Evolutionary conservation across 2,113 vertebrate genomes (phyloP).

Genomic region (Urocitellus parryii): DNA sequence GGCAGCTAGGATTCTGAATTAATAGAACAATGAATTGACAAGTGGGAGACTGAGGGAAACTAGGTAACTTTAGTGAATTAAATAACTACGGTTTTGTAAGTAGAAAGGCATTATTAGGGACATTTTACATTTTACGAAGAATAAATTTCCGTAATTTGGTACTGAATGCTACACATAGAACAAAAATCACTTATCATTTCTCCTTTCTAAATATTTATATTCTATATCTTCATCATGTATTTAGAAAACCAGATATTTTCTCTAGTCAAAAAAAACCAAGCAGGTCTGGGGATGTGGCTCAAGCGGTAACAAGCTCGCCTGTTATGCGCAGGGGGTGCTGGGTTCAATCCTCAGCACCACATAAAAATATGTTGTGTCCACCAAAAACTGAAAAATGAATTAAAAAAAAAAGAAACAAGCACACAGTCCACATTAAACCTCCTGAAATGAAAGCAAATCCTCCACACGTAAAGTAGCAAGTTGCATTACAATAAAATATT

Average conservation of each 20-base stretch:
- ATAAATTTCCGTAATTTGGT: constrained; percentile 44
- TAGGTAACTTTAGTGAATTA: not conserved
- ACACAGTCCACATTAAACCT: not conserved
- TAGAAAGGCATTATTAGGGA: constrained; percentile 36
- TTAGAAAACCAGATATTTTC: constrained; percentile 14
- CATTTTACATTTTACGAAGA: not conserved
- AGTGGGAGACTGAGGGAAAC: not conserved
- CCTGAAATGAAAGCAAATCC: constrained; percentile 26
- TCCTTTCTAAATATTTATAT: constrained; percentile 43
- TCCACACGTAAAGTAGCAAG: not conserved
- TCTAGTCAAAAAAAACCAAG: constrained; percentile 28
- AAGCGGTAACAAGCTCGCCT: no score
- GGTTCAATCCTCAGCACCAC: no score
- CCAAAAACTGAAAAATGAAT: no score
- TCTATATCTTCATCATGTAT: not conserved
- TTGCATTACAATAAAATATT: not conserved
- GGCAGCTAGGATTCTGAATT: not conserved
- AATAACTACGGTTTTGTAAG: not conserved
- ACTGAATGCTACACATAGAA: constrained; percentile 13
- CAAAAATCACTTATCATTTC: constrained; percentile 22
- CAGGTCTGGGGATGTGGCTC: no score
- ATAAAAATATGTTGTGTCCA: no score
- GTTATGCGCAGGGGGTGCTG: no score
- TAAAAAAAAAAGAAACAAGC: no score
- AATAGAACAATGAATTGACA: not conserved